Conservation (phyloP, 1,140 invertebrate species). For the Elymnias hypermnestra region DNA sequence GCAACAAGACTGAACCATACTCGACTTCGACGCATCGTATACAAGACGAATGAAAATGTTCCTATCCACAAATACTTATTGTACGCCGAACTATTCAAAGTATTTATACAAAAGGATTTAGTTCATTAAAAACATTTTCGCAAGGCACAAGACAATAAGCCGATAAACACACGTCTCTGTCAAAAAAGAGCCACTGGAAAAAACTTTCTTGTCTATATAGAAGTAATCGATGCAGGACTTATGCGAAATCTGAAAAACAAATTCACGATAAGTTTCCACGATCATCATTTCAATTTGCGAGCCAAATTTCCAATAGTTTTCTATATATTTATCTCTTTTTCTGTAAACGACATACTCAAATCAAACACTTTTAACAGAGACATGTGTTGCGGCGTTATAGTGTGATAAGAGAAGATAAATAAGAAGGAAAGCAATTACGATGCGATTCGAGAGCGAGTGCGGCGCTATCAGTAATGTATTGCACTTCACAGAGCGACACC, state of each 20-base stretch:
- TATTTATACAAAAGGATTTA: conserved; percentile 8
- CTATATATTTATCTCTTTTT: too few relatives aligned
- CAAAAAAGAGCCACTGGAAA: neutral
- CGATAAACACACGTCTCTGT: neutral
- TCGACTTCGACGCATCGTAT: conserved; percentile 54
- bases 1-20: conserved; percentile 64
- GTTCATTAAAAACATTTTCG: conserved; percentile 37
- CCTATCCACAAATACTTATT: too few relatives aligned
- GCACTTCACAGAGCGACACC: conserved; percentile 41
- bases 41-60: conserved; percentile 20
- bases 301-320: too few relatives aligned
- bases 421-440: conserved; percentile 19
- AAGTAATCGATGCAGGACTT: too few relatives aligned
- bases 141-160: conserved; percentile 62
- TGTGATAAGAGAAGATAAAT: conserved; percentile 15
- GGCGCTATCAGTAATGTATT: conserved; percentile 36
- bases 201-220: too few relatives aligned
- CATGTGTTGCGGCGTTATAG: conserved; percentile 13
- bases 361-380: too few relatives aligned
- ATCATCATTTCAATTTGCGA: too few relatives aligned
- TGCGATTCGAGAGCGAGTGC: conserved; percentile 29
- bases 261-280: too few relatives aligned
- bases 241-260: too few relatives aligned
- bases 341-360: too few relatives aligned
- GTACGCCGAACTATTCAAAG: too few relatives aligned